phyloP scores from a whole-genome alignment of 2,888 invertebrate species.

The Leptinotarsa haldemani region DNA sequence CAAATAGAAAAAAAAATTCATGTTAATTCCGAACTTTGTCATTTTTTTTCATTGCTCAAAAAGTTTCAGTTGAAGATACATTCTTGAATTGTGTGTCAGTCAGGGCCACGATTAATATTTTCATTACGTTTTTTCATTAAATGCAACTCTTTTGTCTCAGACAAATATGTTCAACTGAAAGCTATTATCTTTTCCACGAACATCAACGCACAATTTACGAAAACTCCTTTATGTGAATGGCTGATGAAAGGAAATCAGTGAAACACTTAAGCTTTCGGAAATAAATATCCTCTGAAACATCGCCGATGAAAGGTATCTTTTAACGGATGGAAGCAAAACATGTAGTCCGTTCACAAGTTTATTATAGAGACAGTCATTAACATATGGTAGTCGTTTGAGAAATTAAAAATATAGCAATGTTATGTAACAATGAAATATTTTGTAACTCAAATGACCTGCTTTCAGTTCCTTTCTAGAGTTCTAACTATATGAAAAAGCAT shows the following conservation, averaged over 20 bases:
- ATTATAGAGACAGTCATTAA: neutral
- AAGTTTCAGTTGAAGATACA: too few species aligned
- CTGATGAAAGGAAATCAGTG: neutral
- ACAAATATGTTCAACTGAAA: neutral
- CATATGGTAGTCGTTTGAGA: neutral
- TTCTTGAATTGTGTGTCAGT: too few species aligned
- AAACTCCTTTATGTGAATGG: neutral
- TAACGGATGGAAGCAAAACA: conserved; percentile 4
- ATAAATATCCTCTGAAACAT: conserved; percentile 2
- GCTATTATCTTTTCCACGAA: neutral
- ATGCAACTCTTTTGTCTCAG: neutral
- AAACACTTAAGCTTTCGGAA: neutral
- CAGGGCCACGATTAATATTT: too few species aligned
- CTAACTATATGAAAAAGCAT: too few species aligned
- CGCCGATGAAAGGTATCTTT: conserved; percentile 1
- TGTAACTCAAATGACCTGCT: too few species aligned
- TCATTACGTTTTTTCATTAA: neutral
- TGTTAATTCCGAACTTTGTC: too few species aligned
- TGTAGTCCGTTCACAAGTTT: conserved; percentile 5
- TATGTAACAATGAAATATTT: neutral
- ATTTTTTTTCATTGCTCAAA: too few species aligned
- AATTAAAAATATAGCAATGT: neutral
- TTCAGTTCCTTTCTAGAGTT: too few species aligned
- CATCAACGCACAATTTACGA: neutral
- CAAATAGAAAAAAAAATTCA: too few species aligned